Conservation (phyloP, 1,140 invertebrate genomes). For the Micrasema longulum region DNA sequence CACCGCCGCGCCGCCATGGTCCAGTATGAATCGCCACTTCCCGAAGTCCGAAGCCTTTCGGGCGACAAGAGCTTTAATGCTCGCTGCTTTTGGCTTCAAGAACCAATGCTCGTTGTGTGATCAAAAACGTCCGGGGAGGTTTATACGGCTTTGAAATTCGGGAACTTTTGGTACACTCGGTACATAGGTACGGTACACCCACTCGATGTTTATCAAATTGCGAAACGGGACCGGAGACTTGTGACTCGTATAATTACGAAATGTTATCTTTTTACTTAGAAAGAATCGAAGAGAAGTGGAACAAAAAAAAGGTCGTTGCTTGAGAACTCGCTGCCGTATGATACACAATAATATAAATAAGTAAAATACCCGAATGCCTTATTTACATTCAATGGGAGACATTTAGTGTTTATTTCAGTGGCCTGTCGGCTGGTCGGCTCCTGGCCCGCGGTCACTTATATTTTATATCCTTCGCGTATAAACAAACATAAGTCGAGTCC, state of each 20-base stretch:
- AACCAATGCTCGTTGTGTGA: slow-evolving; percentile 13
- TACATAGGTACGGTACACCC: no score
- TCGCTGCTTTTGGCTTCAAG: slow-evolving; percentile 4
- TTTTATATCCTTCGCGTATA: slow-evolving; percentile 32
- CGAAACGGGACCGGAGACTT: no score
- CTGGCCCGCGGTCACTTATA: slow-evolving; percentile 32
- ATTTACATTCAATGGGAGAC: slow-evolving; percentile 56
- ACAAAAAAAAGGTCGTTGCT: not conserved
- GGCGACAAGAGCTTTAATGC: slow-evolving; percentile 25
- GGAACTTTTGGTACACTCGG: no score
- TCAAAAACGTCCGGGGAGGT: not conserved
- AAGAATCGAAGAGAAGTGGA: no score
- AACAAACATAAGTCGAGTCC: slow-evolving; percentile 34
- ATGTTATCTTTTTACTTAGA: no score
- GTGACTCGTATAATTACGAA: no score
- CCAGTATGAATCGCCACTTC: slow-evolving; percentile 37
- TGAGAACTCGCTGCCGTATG: slow-evolving; percentile 41
- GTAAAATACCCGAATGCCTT: slow-evolving; percentile 50
- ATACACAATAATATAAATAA: slow-evolving; percentile 53
- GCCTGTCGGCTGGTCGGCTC: slow-evolving; percentile 50
- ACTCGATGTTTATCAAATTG: no score
- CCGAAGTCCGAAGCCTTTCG: slow-evolving; percentile 32
- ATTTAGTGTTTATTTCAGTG: slow-evolving; percentile 55
- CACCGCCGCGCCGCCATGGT: slow-evolving; percentile 32
- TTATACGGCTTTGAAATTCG: slow-evolving; percentile 11